phyloP scores from a whole-genome alignment of 2,797 vertebrate species.

The Malurus leucopterus region DNA sequence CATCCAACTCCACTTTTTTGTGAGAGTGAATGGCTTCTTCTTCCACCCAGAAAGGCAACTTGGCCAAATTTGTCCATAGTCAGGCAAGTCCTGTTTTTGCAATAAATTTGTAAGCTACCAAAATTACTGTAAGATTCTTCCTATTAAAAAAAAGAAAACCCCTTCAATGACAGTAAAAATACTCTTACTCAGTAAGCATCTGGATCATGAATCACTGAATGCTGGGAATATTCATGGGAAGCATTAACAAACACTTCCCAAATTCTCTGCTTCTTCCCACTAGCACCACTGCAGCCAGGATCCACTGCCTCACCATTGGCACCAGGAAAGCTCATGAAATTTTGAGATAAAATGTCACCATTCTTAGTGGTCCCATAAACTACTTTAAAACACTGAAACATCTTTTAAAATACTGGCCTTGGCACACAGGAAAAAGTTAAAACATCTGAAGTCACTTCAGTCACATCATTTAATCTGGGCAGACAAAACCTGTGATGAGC shows the following conservation, averaged over 20 bases:
- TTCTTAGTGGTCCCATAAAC: neutral
- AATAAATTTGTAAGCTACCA: neutral
- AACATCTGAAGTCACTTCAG: neutral
- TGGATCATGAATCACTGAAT: neutral
- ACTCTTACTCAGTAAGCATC: neutral
- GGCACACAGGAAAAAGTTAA: neutral
- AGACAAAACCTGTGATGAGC: neutral
- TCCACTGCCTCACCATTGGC: neutral
- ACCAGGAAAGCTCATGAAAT: neutral
- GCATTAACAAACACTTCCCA: neutral
- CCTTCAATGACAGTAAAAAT: neutral
- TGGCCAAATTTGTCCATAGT: neutral
- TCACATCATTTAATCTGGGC: neutral
- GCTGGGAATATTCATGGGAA: neutral
- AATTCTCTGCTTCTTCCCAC: neutral
- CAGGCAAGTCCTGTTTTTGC: neutral
- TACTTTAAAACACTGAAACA: neutral
- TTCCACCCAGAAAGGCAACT: neutral
- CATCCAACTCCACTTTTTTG: neutral
- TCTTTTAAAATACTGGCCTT: neutral
- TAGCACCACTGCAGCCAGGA: neutral
- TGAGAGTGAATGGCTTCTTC: fast-evolving
- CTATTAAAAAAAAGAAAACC: neutral
- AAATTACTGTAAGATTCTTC: neutral
- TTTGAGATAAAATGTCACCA: neutral